Evolutionary conservation across 2,113 vertebrate genomes (phyloP).

Genomic region (Microcebus murinus): DNA sequence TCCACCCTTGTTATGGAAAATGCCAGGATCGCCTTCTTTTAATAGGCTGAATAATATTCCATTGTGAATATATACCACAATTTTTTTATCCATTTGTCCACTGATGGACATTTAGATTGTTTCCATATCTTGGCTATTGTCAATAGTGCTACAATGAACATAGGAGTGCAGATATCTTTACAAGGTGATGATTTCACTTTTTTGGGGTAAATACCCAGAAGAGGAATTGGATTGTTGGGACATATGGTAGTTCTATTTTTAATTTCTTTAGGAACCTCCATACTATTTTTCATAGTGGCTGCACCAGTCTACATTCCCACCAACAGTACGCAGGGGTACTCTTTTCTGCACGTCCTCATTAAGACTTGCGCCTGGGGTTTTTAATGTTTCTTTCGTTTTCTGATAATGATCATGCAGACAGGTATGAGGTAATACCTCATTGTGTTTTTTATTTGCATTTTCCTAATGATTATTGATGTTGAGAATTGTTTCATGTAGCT

Average conservation of each 20-base stretch:
- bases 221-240: background rate
- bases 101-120: too few relatives aligned
- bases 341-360: background rate
- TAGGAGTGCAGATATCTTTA: too few relatives aligned
- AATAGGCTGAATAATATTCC: too few relatives aligned
- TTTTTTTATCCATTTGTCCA: too few relatives aligned
- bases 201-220: background rate
- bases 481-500: too few relatives aligned
- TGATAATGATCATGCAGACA: background rate
- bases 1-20: too few relatives aligned
- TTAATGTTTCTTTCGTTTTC: background rate
- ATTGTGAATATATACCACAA: too few relatives aligned
- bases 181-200: too few relatives aligned
- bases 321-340: background rate
- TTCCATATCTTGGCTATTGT: too few relatives aligned
- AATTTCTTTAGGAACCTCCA: background rate
- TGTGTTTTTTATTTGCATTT: background rate
- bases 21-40: too few relatives aligned
- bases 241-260: background rate
- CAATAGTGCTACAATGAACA: too few relatives aligned
- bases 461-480: background rate
- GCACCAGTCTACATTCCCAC: background rate
- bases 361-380: background rate
- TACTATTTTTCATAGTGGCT: background rate
- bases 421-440: too few relatives aligned